phyloP scores from a whole-genome alignment of 2,113 vertebrate genomes.

The Istiophorus platypterus region DNA sequence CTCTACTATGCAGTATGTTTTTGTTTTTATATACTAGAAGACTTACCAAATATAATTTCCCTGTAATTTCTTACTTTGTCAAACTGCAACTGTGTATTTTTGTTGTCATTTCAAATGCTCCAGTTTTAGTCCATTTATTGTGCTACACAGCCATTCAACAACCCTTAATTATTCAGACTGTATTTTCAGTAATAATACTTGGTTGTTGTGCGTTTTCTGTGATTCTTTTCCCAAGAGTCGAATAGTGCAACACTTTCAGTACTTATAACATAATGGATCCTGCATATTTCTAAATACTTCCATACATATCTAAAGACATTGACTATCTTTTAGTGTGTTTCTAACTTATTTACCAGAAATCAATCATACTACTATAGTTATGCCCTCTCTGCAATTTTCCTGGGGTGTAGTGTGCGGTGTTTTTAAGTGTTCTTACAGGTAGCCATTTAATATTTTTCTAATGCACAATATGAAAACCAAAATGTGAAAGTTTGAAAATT shows the following conservation, averaged over 20 bases:
- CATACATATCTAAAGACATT: too few species aligned
- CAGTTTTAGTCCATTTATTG: background rate
- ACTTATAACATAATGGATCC: background rate
- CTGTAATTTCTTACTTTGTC: background rate
- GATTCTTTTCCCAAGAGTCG: too few species aligned
- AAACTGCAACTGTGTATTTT: background rate
- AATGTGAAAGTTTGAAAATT: background rate
- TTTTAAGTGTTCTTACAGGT: background rate
- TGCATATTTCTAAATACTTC: too few species aligned
- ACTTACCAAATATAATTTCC: background rate
- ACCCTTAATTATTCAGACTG: background rate
- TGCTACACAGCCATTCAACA: background rate
- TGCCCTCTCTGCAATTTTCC: too few species aligned
- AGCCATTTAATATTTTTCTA: too few species aligned
- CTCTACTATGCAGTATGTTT: background rate
- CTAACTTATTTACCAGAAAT: background rate
- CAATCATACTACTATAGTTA: background rate
- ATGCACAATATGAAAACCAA: background rate
- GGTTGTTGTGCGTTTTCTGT: background rate
- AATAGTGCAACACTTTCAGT: background rate
- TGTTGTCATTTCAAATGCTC: background rate
- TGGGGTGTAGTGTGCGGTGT: too few species aligned
- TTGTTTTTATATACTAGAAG: background rate
- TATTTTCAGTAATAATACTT: background rate
- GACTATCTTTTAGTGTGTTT: background rate